phyloP scores from a whole-genome alignment of 2,797 vertebrate species.

The Myotis findleyi region DNA sequence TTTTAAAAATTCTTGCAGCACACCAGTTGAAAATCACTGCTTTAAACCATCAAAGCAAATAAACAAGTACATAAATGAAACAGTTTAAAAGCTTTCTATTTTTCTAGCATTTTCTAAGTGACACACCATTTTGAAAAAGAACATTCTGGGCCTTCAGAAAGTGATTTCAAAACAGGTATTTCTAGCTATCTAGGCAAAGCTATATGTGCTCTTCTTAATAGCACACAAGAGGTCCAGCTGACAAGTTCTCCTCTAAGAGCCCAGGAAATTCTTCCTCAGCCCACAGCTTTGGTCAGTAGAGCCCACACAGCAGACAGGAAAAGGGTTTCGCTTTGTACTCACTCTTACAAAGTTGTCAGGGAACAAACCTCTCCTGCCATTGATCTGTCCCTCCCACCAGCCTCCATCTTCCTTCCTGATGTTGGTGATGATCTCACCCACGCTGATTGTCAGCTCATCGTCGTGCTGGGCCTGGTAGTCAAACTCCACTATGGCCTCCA shows the following conservation, averaged over 20 bases:
- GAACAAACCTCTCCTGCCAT: conserved; percentile 97
- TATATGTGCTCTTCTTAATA: not conserved
- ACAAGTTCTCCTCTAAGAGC: not conserved
- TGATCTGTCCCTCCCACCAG: conserved; percentile 99
- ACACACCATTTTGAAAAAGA: conserved; percentile 10
- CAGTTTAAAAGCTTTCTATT: conserved; percentile 46
- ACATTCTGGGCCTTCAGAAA: conserved; percentile 34
- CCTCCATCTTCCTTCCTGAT: conserved; percentile 98
- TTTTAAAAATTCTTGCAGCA: not conserved
- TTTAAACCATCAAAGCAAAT: conserved; percentile 47
- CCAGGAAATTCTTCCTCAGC: conserved; percentile 20
- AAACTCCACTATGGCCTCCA: conserved; percentile 99
- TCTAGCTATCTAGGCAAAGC: conserved; percentile 8
- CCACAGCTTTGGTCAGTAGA: conserved; percentile 50
- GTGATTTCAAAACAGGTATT: conserved; percentile 32
- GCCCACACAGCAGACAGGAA: conserved; percentile 79
- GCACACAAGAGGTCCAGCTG: not conserved
- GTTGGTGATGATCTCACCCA: conserved; percentile 98
- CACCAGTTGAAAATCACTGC: not conserved
- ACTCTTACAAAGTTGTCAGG: conserved; percentile 99
- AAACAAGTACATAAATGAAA: conserved; percentile 34
- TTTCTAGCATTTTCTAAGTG: conserved; percentile 55
- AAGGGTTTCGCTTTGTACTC: conserved; percentile 91
- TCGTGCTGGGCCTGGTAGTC: conserved; percentile 99
- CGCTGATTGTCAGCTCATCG: conserved; percentile 98